Evolutionary conservation across 2,797 vertebrate species (phyloP), one percentile per base, ranked within the genome.

Genomic region (Malurus splendens): DNA sequence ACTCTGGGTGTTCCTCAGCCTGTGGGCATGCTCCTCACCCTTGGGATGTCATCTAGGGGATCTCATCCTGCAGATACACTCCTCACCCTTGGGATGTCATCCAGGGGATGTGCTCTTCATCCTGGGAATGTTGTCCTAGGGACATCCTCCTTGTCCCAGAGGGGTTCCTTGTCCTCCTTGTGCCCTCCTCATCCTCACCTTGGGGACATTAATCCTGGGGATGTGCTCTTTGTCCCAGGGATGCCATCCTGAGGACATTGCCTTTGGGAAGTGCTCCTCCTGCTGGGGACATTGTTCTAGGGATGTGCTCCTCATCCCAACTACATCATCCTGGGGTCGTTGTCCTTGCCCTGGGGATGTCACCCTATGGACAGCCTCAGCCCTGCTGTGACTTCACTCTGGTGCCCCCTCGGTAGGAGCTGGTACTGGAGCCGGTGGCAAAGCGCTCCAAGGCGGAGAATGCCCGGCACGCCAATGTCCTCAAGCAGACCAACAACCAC

Each of bases 401-500:
- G 19, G 15, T 6, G 0, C 12, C 47, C 24, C 20, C 23, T 38
- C 0, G 33, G 95, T 76, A 99, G 99, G 98, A 98, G 79, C 91
- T 97, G 87, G 96, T 99, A 17, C 87, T 99, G 88, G 98, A 99
- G 52, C 98, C 98, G 0, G 97, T 44, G 2, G 82, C 97, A 8
- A 98, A 98, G 95, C 96, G 98, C 5, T 94, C 95, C 8, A 97
- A 97, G 30, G 96, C 89, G 1, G 99, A 99, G 86, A 99, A 98
- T 71, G 75, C 85, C 57, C 97, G 99, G 42, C 98, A 98, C 27
- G 23, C 93, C 5, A 96, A 93, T 1, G 87, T 93, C 5, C 98
- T 98, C 95, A 99, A 99, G 96, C 98, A 98, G 93, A 96, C 91
- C 94, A 97, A 96, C 80, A 96, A 97, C 80, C 99, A 99, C 89